phyloP scores from a whole-genome alignment of 2,113 vertebrate genomes.

The Anseranas semipalmata region DNA sequence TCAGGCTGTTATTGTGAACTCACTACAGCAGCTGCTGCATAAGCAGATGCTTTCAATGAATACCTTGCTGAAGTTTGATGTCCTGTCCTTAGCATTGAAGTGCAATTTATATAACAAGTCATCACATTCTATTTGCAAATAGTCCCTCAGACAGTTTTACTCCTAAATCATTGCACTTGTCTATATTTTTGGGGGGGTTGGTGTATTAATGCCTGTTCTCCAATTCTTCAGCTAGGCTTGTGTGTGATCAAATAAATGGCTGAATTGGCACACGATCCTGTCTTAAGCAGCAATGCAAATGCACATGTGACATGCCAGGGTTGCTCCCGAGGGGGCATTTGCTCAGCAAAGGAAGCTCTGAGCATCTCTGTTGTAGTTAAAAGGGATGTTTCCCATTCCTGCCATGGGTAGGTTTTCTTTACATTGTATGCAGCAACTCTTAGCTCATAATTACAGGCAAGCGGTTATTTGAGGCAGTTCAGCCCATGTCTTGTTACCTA shows the following conservation, averaged over 20 bases:
- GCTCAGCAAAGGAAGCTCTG: neutral
- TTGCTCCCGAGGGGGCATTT: neutral
- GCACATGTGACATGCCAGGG: neutral
- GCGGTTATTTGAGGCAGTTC: constrained; percentile 7
- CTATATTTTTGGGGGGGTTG: neutral
- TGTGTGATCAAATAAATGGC: neutral
- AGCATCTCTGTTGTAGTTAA: neutral
- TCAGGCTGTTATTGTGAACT: neutral
- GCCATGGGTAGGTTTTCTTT: neutral
- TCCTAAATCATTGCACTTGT: neutral
- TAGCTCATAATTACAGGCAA: constrained; percentile 29
- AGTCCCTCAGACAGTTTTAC: neutral
- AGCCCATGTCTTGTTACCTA: neutral
- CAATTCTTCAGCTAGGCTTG: neutral
- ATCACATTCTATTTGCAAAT: neutral
- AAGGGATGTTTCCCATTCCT: neutral
- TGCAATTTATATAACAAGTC: neutral
- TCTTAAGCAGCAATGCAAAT: neutral
- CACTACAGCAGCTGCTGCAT: neutral
- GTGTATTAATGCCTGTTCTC: neutral
- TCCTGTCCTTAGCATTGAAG: neutral
- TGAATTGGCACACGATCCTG: neutral
- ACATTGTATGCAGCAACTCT: neutral
- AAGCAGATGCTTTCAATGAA: neutral
- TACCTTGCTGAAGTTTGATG: neutral